Conservation (phyloP, 2,113 vertebrate genomes). For the Machaerirhynchus nigripectus region DNA sequence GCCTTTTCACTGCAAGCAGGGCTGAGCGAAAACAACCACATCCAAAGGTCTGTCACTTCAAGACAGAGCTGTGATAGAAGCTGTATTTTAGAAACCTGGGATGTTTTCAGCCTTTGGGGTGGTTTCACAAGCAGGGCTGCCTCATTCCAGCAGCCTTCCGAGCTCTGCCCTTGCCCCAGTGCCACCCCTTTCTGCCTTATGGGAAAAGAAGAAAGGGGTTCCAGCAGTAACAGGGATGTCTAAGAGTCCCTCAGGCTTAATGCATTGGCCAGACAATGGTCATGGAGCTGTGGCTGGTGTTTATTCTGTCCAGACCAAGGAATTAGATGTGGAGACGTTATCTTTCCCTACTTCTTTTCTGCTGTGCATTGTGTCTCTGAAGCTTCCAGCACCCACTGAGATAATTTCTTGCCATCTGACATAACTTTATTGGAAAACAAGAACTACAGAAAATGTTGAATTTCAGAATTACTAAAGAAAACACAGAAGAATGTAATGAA, state of each 20-base stretch:
- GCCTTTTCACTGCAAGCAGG: neutral
- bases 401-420: neutral
- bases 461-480: neutral
- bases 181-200: accelerated
- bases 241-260: neutral
- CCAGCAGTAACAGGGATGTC: accelerated
- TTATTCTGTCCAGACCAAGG: neutral
- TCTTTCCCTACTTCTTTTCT: neutral
- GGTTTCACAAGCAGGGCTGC: neutral
- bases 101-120: neutral
- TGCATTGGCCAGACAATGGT: neutral
- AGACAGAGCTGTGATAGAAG: neutral
- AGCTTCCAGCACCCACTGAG: neutral
- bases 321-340: neutral
- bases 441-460: neutral
- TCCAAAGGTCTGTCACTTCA: neutral
- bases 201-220: neutral
- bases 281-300: neutral
- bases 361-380: neutral
- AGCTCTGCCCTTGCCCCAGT: accelerated
- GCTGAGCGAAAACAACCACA: neutral
- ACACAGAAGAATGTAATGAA: neutral
- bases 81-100: neutral
- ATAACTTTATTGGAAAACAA: neutral
- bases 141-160: neutral